A percentile compares a stretch with the other conserved stretches of the same genome.
Conservation (phyloP, 2,888 invertebrate species). For the Drosophila phalerata region DNA sequence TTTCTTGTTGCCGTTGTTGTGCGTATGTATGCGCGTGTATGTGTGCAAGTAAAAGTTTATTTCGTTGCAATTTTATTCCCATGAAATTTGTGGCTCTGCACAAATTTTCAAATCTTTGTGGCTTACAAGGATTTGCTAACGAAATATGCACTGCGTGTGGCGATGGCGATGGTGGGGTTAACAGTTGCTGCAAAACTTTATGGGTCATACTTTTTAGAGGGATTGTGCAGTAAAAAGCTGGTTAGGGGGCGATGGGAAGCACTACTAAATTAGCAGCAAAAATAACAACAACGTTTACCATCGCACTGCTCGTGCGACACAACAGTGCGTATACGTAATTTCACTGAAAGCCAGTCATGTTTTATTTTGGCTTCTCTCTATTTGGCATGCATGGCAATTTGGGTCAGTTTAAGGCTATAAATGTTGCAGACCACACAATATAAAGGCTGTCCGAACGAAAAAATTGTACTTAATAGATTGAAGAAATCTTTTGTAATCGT, state of each 20-base stretch:
- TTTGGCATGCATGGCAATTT: constrained; percentile 38
- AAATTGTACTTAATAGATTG: constrained; percentile 27
- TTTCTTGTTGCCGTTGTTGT: constrained; percentile 37
- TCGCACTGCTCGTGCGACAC: constrained; percentile 28
- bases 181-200: constrained; percentile 63
- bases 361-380: constrained; percentile 35
- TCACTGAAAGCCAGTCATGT: constrained; percentile 42
- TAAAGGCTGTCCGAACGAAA: constrained; percentile 6
- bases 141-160: constrained; percentile 60
- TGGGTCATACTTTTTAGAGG: constrained; percentile 57
- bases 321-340: constrained; percentile 68
- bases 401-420: constrained; percentile 38
- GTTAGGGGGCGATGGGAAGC: neutral
- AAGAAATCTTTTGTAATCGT: constrained; percentile 11
- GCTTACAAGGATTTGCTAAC: constrained; percentile 76
- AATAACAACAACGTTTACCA: constrained; percentile 34
- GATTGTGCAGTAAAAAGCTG: constrained; percentile 22
- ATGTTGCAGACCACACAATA: constrained; percentile 31
- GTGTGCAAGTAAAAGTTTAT: constrained; percentile 61
- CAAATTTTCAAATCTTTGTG: constrained; percentile 80
- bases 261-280: constrained; percentile 64
- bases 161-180: constrained; percentile 24
- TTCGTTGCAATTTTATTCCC: constrained; percentile 79
- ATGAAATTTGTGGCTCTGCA: constrained; percentile 73
- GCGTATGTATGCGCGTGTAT: constrained; percentile 4